Percentiles rank a stretch among this genome's conserved stretches.
phyloP scores from a whole-genome alignment of 2,113 vertebrate genomes.

The Zosterops pallidus region DNA sequence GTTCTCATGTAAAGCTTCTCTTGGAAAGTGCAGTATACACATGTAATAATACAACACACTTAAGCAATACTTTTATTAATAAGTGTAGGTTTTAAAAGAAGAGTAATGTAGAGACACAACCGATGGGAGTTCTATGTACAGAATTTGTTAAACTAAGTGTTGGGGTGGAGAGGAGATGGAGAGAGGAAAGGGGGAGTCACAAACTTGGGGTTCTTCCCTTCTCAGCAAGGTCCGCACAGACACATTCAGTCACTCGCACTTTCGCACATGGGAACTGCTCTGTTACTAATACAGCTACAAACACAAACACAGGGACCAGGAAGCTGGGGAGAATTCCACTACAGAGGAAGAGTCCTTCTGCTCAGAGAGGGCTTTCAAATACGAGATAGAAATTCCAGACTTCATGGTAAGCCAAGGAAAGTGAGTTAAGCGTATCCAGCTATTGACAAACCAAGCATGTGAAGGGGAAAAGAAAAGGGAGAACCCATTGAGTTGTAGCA shows the following conservation, averaged over 20 bases:
- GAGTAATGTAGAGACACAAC: slow-evolving; percentile 58
- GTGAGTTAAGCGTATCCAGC: slow-evolving; percentile 45
- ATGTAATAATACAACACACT: slow-evolving; percentile 67
- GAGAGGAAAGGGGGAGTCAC: slow-evolving; percentile 11
- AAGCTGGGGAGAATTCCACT: slow-evolving; percentile 65
- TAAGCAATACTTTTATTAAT: slow-evolving; percentile 70
- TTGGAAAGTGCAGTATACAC: slow-evolving; percentile 71
- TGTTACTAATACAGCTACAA: slow-evolving; percentile 60
- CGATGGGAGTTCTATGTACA: slow-evolving; percentile 68
- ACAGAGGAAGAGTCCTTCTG: slow-evolving; percentile 71
- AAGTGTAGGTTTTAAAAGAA: slow-evolving; percentile 59
- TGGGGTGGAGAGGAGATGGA: not conserved
- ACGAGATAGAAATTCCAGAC: slow-evolving; percentile 45
- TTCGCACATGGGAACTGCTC: slow-evolving; percentile 60
- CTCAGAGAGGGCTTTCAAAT: slow-evolving; percentile 63
- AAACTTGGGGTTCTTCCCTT: not conserved
- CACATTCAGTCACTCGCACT: slow-evolving; percentile 52
- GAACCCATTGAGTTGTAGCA: slow-evolving; percentile 37
- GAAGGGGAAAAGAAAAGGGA: slow-evolving; percentile 46
- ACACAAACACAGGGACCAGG: slow-evolving; percentile 70
- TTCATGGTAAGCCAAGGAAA: slow-evolving; percentile 63
- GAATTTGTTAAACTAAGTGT: slow-evolving; percentile 62
- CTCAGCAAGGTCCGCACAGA: slow-evolving; percentile 21
- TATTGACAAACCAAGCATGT: slow-evolving; percentile 46
- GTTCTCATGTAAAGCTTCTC: slow-evolving; percentile 67